Evolutionary conservation across 23 tunicate genomes (phyloP).

Genomic region (Pegea sp.): DNA sequence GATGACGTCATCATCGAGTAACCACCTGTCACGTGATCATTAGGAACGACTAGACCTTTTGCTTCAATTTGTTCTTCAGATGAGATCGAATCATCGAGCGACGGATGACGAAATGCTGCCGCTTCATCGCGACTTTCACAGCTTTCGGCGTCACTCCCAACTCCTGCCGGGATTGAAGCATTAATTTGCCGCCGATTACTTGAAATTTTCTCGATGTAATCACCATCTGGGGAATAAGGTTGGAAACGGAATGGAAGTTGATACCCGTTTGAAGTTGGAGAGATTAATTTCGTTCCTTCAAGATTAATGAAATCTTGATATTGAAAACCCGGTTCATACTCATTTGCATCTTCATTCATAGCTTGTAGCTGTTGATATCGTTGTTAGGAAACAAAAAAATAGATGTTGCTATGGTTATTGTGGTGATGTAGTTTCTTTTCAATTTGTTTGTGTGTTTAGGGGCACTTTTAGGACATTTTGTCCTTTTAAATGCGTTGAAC

Average conservation of each 20-base stretch:
- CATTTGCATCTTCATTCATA: slow-evolving; percentile 46
- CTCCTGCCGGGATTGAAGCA: too few relatives aligned
- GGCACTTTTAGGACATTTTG: too few relatives aligned
- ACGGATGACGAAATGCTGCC: slow-evolving; percentile 17
- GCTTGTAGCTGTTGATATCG: slow-evolving; percentile 87
- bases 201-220: too few relatives aligned
- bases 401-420: too few relatives aligned
- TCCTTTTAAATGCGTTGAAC: neutral
- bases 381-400: too few relatives aligned
- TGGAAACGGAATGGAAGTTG: slow-evolving; percentile 42
- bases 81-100: slow-evolving; percentile 62
- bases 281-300: neutral
- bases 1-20: too few relatives aligned
- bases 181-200: too few relatives aligned
- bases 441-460: too few relatives aligned
- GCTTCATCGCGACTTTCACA: slow-evolving; percentile 9
- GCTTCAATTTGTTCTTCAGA: slow-evolving; percentile 65
- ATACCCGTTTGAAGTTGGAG: neutral
- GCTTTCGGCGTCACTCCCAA: slow-evolving; percentile 81
- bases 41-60: neutral
- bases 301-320: slow-evolving; percentile 44
- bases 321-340: slow-evolving; percentile 76
- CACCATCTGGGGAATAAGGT: slow-evolving; percentile 19
- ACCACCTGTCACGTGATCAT: neutral
- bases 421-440: too few relatives aligned